These are phyloP conservation scores for Ciconia stormi DNA, from an alignment of 2,113 vertebrate species.

Conservation along the genomic window DNA sequence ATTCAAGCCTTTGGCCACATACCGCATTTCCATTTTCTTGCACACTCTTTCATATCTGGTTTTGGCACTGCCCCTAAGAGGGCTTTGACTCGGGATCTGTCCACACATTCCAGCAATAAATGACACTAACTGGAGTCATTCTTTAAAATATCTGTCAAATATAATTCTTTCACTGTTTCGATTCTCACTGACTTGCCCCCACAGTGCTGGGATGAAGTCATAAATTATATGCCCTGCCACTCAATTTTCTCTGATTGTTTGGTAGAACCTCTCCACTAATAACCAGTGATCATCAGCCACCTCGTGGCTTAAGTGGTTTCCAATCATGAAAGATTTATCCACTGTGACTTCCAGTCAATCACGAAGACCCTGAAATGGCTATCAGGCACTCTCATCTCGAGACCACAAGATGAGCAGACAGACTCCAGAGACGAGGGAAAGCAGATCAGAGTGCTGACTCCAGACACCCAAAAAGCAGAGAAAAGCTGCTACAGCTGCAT, in stretches of 20 bases:
- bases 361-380: background rate
- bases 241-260: conserved; percentile 52
- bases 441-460: background rate
- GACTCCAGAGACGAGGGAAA: background rate
- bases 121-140: conserved; percentile 27
- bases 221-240: conserved; percentile 41
- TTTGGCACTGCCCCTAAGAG: conserved; percentile 3
- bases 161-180: conserved; percentile 17
- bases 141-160: conserved; percentile 41
- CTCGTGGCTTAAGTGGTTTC: conserved; percentile 50
- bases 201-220: conserved; percentile 42
- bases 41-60: conserved; percentile 13
- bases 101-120: conserved; percentile 18
- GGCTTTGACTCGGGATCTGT: background rate
- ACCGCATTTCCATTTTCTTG: background rate
- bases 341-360: conserved; percentile 53
- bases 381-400: background rate
- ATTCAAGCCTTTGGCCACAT: background rate
- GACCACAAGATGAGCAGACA: conserved; percentile 27
- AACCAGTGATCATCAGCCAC: conserved; percentile 41
- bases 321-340: conserved; percentile 57
- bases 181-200: conserved; percentile 43
- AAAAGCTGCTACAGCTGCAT: background rate
- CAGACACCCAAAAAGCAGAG: background rate
- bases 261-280: conserved; percentile 55